Evolutionary conservation across 2,888 invertebrate species (phyloP).

Genomic region (Bellardia pandia): DNA sequence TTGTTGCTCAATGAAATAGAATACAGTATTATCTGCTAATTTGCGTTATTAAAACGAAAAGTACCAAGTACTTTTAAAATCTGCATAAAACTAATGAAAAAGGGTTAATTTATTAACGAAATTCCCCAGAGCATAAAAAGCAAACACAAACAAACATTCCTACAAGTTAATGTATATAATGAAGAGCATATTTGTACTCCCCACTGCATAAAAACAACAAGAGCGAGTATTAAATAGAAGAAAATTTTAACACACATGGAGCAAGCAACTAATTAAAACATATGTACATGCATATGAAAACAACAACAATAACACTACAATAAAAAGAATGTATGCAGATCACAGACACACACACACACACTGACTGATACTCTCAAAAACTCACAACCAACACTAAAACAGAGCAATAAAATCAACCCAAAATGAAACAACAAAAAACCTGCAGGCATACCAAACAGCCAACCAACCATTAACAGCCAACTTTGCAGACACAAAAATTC

Average conservation of each 20-base stretch:
- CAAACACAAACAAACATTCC: constrained; percentile 20
- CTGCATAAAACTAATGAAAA: constrained; percentile 15
- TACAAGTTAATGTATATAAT: constrained; percentile 76
- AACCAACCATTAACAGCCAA: constrained; percentile 71
- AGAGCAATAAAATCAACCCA: constrained; percentile 46
- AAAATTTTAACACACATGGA: constrained; percentile 58
- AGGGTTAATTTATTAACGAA: constrained; percentile 59
- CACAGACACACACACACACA: constrained; percentile 50
- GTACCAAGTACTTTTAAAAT: constrained; percentile 12
- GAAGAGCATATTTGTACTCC: constrained; percentile 75
- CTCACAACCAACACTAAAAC: background rate
- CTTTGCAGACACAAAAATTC: constrained; percentile 71
- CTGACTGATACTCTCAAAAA: constrained; percentile 34
- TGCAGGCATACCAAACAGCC: constrained; percentile 52
- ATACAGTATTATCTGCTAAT: too few species aligned
- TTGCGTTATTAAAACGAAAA: background rate
- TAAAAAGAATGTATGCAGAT: constrained; percentile 73
- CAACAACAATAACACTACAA: constrained; percentile 27
- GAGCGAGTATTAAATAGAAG: constrained; percentile 21
- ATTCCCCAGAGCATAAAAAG: constrained; percentile 67
- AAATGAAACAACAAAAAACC: constrained; percentile 37
- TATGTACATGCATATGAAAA: constrained; percentile 18
- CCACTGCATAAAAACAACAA: constrained; percentile 21
- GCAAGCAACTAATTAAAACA: constrained; percentile 60
- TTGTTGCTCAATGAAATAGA: too few species aligned